Evolutionary conservation across 2,797 vertebrate genomes (phyloP), one percentile per base, ranked within the genome.

Genomic region (Acanthurus lineatus): DNA sequence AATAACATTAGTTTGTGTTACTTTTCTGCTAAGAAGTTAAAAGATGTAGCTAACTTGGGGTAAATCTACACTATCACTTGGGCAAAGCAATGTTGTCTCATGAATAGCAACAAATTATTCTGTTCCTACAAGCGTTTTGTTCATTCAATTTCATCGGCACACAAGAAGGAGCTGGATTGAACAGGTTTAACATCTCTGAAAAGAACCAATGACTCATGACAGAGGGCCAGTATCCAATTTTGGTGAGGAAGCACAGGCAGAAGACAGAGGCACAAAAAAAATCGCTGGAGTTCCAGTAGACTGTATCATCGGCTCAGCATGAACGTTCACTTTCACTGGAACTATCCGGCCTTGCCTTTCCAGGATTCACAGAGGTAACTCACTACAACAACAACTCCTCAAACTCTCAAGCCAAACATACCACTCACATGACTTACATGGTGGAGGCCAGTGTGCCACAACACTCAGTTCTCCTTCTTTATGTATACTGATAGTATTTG

Each of bases 171-270:
- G 77, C 82, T 69, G 83, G 80, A 89, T 61, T 82, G 70, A 83
- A 86, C 75, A 64, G 77, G 79, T 89, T 89, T 87, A 66, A 83
- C 77, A 80, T 84, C 75, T 81, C 71, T 87, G 78, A 89, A 90
- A 90, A 80, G 86, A 92, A 84, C 73, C 92, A 90, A 85, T 74
- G 86, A 87, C 69, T 93, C 89, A 86, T 88, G 88, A 91, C 87
- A 86, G 86, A 68, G 73, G 87, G 85, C 87, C 77, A 62, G 76
- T 68, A 86, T 86, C 83, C 90, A 87, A 87, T 88, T 90, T 91
- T 88, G 86, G 81, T 20, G 61, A 85, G 73, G 70, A 85, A 82
- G 78, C 66, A 65, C 65, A 78, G 70, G 61, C 69, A 74, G 81
- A 81, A 83, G 76, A 89, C 68, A 83, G 74, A 82, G 51, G 74